Conservation (phyloP, 2,888 invertebrate species). For the Plutella xylostella region DNA sequence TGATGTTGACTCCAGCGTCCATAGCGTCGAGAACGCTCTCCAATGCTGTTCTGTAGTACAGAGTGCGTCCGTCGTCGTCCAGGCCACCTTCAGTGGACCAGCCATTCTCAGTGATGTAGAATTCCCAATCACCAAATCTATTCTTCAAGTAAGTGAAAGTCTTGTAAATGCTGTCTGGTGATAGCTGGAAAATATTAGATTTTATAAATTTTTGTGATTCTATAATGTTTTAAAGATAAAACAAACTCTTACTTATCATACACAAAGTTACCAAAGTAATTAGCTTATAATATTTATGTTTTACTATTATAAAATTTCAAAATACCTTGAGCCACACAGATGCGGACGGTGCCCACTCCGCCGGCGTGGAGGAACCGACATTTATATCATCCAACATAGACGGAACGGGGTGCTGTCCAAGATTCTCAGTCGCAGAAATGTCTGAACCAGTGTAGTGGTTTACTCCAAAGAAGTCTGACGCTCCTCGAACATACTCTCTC, state of each 20-base stretch:
- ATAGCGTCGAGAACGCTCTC: conserved; percentile 47
- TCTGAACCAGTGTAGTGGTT: conserved; percentile 73
- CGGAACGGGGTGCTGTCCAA: neutral
- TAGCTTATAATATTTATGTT: no score
- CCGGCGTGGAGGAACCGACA: conserved; percentile 13
- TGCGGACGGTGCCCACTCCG: conserved; percentile 32
- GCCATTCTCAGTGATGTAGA: conserved; percentile 74
- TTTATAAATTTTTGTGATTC: no score
- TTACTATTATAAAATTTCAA: no score
- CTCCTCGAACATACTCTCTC: conserved; percentile 31
- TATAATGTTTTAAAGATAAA: no score
- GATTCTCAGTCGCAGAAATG: conserved; percentile 26
- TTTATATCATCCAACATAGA: conserved; percentile 3
- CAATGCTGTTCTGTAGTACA: conserved; percentile 50
- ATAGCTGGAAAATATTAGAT: conserved; percentile 52
- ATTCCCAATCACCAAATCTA: conserved; percentile 58
- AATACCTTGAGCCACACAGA: conserved; percentile 38
- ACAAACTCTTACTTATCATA: no score
- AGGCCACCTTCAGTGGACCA: conserved; percentile 49
- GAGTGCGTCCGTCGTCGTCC: conserved; percentile 60
- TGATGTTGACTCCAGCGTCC: conserved; percentile 52
- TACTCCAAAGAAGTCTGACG: conserved; percentile 61
- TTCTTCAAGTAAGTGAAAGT: conserved; percentile 56
- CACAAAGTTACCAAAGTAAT: no score
- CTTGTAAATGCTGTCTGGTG: conserved; percentile 70